A percentile compares a stretch with the other conserved stretches of the same genome.
Evolutionary conservation across 2,113 vertebrate genomes (phyloP).

Genomic region (Gorsachius goisagi): DNA sequence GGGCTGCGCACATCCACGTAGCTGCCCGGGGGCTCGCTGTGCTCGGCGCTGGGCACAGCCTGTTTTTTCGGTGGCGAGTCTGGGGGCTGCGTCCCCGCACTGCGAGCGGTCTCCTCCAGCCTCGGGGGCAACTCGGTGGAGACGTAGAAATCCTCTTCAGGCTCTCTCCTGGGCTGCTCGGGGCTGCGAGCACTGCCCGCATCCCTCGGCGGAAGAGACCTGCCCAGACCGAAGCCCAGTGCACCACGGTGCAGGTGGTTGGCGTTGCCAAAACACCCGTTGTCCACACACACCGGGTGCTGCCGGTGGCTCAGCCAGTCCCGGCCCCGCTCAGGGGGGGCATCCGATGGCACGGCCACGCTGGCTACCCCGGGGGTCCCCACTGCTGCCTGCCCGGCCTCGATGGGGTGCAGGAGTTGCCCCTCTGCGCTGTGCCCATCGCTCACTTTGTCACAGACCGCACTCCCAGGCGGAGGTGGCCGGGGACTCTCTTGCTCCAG

Average conservation of each 20-base stretch:
- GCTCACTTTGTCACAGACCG: rapidly evolving
- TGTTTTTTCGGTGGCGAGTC: rapidly evolving
- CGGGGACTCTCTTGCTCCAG: not conserved
- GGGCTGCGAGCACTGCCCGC: not conserved
- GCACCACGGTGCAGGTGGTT: not conserved
- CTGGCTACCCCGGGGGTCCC: rapidly evolving
- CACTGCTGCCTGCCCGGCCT: rapidly evolving
- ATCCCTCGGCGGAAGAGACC: rapidly evolving
- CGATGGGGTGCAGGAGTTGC: rapidly evolving
- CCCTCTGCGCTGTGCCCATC: rapidly evolving
- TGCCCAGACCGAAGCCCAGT: not conserved
- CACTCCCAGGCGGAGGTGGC: rapidly evolving
- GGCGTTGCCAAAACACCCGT: not conserved
- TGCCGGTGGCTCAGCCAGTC: slow-evolving; percentile 43
- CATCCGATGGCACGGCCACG: rapidly evolving
- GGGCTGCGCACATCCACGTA: not conserved
- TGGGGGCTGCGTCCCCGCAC: not conserved
- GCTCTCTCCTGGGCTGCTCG: not conserved
- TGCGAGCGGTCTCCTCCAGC: rapidly evolving
- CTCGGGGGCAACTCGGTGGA: not conserved
- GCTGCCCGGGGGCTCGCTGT: rapidly evolving
- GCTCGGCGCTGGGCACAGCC: not conserved
- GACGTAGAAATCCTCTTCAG: not conserved
- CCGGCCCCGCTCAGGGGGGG: not conserved
- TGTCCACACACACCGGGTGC: slow-evolving; percentile 35